Percentiles rank a stretch among this genome's conserved stretches.
These are phyloP conservation scores for Theonella swinhoei DNA, from an alignment of 37 sponge, comb jelly and placozoan genomes.

Conservation along the genomic window DNA sequence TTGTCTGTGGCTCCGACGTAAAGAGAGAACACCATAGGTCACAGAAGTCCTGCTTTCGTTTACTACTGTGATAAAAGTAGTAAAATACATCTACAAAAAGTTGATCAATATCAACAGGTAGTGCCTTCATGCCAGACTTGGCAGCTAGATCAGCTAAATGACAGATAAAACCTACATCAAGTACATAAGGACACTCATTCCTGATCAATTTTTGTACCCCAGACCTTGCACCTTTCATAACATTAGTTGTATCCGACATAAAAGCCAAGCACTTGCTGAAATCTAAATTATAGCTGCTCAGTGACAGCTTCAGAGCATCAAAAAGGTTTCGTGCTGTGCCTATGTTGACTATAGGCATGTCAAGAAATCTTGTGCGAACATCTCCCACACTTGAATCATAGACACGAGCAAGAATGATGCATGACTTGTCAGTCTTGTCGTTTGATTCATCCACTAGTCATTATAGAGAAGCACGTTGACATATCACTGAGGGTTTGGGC, in stretches of 20 bases:
- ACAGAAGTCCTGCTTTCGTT: slow-evolving; percentile 49
- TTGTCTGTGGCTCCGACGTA: slow-evolving; percentile 34
- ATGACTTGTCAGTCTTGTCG: slow-evolving; percentile 54
- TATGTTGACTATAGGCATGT: slow-evolving; percentile 58
- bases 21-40: slow-evolving; percentile 53
- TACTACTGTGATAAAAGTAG: slow-evolving; percentile 50
- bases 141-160: slow-evolving; percentile 40
- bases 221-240: slow-evolving; percentile 53
- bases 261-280: slow-evolving; percentile 24
- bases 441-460: slow-evolving; percentile 43
- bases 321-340: slow-evolving; percentile 51
- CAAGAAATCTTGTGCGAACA: slow-evolving; percentile 33
- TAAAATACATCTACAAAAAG: slow-evolving; percentile 45
- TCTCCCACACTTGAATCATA: slow-evolving; percentile 6
- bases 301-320: slow-evolving; percentile 44
- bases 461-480: slow-evolving; percentile 3
- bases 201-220: slow-evolving; percentile 36
- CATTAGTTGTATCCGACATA: slow-evolving; percentile 34
- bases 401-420: background rate
- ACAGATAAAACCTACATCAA: slow-evolving; percentile 42
- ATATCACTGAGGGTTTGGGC: background rate
- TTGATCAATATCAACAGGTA: slow-evolving; percentile 44
- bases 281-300: slow-evolving; percentile 34
- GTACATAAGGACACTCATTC: slow-evolving; percentile 9
- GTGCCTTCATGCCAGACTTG: slow-evolving; percentile 43